Evolutionary conservation across 2,797 vertebrate species (phyloP), one percentile per base, ranked within the genome.

Genomic region (Carcharodon carcharias): DNA sequence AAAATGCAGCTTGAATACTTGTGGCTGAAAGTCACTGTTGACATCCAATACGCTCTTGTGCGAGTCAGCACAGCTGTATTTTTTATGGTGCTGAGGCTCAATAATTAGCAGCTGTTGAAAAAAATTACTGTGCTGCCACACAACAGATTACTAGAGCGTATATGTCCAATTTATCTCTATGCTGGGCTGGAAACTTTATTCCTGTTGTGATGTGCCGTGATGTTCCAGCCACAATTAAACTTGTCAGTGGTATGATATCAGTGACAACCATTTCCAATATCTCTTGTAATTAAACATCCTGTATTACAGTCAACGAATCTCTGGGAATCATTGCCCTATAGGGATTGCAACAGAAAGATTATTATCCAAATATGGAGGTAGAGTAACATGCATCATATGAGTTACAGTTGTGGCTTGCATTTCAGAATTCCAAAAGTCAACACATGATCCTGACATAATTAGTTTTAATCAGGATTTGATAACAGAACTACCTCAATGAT

Each of bases 71-170:
- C 97, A 98, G 98, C 97, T 98, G 98, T 97, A 97, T 97, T 98
- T 98, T 99, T 98, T 98, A 98, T 96, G 97, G 98, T 98, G 98
- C 98, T 98, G 98, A 99, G 98, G 98, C 98, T 98, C 98, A 98
- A 98, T 98, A 98, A 99, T 99, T 98, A 99, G 98, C 96, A 97
- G 97, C 98, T 98, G 97, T 97, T 98, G 98, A 97, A 97, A 45
- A 65, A 56, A n/a, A 31, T 95, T 71, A 95, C 94, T 77, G 94
- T 71, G 31, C 50, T 73, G 71, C 94, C 50, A 77, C 71, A 95
- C 45, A 71, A 54, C 65, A 77, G 71, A 95, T 77, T 77, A 95
- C 28, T 50, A 77, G 50, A 95, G 71, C 50, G 69, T 35, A 77
- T 95, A 71, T 56, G 97, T 96, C 96, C 96, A 96, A 97, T 98